phyloP scores from a whole-genome alignment of 2,888 invertebrate species.

The Eupithecia tripunctaria region DNA sequence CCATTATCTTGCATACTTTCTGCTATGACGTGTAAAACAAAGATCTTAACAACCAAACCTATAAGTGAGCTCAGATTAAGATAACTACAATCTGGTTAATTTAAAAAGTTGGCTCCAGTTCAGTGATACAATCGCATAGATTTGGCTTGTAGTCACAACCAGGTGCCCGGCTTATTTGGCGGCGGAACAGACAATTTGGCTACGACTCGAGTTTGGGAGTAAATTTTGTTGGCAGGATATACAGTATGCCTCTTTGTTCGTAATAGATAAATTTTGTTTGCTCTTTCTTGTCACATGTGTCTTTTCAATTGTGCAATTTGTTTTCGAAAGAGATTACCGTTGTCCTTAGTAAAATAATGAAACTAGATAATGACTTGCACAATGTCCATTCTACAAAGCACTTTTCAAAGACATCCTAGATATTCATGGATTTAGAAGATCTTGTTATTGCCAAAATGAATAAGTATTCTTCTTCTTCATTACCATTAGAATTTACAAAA shows the following conservation, averaged over 20 bases:
- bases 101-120: constrained; percentile 65
- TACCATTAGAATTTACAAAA: not conserved
- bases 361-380: not conserved
- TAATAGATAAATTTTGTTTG: constrained; percentile 28
- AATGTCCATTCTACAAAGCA: not conserved
- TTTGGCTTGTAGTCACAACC: constrained; percentile 57
- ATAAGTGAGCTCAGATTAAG: constrained; percentile 5
- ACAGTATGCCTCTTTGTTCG: constrained; percentile 19
- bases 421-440: not conserved
- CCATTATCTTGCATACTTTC: not conserved
- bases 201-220: constrained; percentile 41
- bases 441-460: not conserved
- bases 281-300: constrained; percentile 6
- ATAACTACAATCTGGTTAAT: constrained; percentile 49
- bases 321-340: not conserved
- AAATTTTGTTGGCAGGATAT: constrained; percentile 57
- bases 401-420: not conserved
- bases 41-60: not conserved
- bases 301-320: constrained; percentile 15
- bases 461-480: not conserved
- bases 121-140: constrained; percentile 45
- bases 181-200: constrained; percentile 62
- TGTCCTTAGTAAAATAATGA: not conserved
- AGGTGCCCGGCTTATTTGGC: constrained; percentile 68
- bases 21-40: not conserved